A percentile compares a stretch with the other conserved stretches of the same genome.
Evolutionary conservation across 2,888 invertebrate species (phyloP).

Genomic region (Scaeva pyrastri): DNA sequence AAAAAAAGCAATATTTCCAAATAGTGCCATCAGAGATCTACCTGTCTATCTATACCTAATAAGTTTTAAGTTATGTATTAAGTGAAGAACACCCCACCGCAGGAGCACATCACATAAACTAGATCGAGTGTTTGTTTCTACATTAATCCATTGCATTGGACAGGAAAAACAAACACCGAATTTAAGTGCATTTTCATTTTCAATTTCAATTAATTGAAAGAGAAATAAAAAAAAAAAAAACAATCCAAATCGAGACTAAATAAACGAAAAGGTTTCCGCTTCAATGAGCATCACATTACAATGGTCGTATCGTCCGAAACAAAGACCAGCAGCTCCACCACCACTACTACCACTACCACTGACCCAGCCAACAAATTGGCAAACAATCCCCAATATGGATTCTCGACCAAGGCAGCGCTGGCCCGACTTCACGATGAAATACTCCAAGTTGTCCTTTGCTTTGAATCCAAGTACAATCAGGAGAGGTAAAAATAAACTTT

Average conservation of each 20-base stretch:
- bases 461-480: conserved; percentile 86
- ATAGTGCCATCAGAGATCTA: conserved; percentile 55
- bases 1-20: conserved; percentile 64
- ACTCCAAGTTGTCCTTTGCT: conserved; percentile 86
- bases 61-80: conserved; percentile 49
- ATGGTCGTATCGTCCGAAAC: conserved; percentile 67
- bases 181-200: conserved; percentile 14
- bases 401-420: conserved; percentile 89
- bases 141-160: conserved; percentile 5
- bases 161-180: not conserved
- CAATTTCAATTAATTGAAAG: not conserved
- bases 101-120: conserved; percentile 19
- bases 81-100: conserved; percentile 31
- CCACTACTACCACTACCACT: conserved; percentile 20
- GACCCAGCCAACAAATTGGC: conserved; percentile 54
- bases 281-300: conserved; percentile 68
- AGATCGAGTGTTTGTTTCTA: not conserved
- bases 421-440: conserved; percentile 89
- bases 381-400: conserved; percentile 82
- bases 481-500: conserved; percentile 83
- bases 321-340: conserved; percentile 42
- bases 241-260: conserved; percentile 5
- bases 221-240: not conserved
- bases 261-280: conserved; percentile 47
- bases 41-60: conserved; percentile 19